Base-by-base conservation (phyloP, 2,797 vertebrate genomes). In the Eidolon dupreanum region DNA sequence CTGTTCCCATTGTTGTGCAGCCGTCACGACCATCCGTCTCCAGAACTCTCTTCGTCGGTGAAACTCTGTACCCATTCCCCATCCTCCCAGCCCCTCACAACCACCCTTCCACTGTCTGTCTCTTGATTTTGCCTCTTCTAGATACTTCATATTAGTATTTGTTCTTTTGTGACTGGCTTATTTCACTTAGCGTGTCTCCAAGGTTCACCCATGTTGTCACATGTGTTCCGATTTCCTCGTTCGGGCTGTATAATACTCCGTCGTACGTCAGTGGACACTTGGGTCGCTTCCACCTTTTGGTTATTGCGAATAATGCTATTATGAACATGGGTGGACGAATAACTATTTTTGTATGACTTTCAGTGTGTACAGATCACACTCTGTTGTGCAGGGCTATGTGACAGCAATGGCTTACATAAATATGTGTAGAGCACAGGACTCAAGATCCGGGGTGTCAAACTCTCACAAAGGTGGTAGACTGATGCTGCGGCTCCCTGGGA, bases 1-100 rank as follows among this genome's bases (percentile, higher is more conserved):
- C 15, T 13, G 7, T 16, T 41, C 41, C 2, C 2, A 0, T 13
- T n/a, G 8, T 11, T 28, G 8, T 11, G 22, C 43, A 36, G 0
- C 28, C 16, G 0, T 43, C 16, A 1, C 19, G 1, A 12, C 33
- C 33, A 19, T n/a, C 53, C 81, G 0, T 20, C 31, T 49, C 31
- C 43, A 66, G 31, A 22, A n/a, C 36, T 55, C 70, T 59, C 33
- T 38, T 57, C n/a, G 20, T 28, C 24, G 12, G 17, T 53, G 36
- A 31, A 53, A 31, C 43, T 9, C 57, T 68, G 0, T 10, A 28
- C 49, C 71, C 49, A 0, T 2, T 3, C 26, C 3, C 8, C 38
- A 55, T 6, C 22, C 36, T 49, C 20, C 16, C 43, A 22, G 63
- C 17, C 2, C 49, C 66, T 63, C 66, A n/a, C 53, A 71, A 12